phyloP scores from a whole-genome alignment of 2,113 vertebrate genomes.

The Sigmodon hispidus region DNA sequence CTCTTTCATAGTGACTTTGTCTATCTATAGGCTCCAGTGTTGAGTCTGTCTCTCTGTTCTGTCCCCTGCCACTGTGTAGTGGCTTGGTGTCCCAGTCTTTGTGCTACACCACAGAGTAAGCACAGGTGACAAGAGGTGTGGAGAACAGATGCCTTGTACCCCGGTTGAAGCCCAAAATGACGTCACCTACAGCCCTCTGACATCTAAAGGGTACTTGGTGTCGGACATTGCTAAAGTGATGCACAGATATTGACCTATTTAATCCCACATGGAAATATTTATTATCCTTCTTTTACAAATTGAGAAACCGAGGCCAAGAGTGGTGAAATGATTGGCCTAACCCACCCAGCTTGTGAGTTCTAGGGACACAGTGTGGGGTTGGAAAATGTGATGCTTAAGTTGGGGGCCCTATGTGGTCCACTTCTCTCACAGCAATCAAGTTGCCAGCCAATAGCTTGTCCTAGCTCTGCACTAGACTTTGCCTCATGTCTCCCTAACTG shows the following conservation, averaged over 20 bases:
- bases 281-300: not conserved
- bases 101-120: not conserved
- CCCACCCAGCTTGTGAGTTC: too few species aligned
- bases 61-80: not conserved
- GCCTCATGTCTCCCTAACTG: not conserved
- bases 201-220: rapidly evolving
- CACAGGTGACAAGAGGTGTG: not conserved
- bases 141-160: rapidly evolving
- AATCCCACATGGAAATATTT: not conserved
- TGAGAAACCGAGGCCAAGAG: not conserved
- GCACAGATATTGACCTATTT: not conserved
- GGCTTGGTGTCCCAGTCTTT: rapidly evolving
- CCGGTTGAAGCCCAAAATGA: not conserved
- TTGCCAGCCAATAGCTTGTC: not conserved
- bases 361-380: not conserved
- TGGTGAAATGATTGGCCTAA: not conserved
- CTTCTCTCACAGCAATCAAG: rapidly evolving
- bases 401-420: rapidly evolving
- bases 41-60: not conserved
- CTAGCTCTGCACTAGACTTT: not conserved
- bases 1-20: not conserved
- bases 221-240: not conserved
- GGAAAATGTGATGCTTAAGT: rapidly evolving
- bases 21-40: not conserved
- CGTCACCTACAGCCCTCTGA: too few species aligned